Evolutionary conservation across 2,888 invertebrate genomes (phyloP).

Genomic region (Aphrophora alni): DNA sequence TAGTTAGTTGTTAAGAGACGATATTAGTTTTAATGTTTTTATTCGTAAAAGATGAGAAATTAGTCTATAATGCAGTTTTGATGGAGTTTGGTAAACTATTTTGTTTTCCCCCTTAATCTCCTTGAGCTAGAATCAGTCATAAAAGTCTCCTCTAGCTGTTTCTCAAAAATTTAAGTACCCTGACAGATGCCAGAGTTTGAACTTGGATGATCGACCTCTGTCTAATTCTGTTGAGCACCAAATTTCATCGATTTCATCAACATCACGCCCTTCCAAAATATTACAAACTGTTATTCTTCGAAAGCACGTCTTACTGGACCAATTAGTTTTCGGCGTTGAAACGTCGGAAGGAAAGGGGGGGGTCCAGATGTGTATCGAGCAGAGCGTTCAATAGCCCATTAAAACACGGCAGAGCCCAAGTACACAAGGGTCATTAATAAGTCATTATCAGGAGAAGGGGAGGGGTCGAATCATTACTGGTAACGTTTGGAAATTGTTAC

Average conservation of each 20-base stretch:
- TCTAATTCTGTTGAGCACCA: background rate
- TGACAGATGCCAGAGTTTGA: no score
- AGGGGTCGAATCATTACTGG: constrained; percentile 30
- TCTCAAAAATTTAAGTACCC: no score
- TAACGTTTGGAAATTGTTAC: constrained; percentile 33
- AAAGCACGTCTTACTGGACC: background rate
- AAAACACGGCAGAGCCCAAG: constrained; percentile 2
- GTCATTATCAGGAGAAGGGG: constrained; percentile 25
- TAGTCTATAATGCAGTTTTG: no score
- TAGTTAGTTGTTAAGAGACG: no score
- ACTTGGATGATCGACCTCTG: no score
- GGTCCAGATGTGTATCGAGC: background rate
- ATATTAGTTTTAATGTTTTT: no score
- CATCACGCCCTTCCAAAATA: background rate
- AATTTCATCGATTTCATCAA: background rate
- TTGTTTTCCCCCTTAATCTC: no score
- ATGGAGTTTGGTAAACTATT: no score
- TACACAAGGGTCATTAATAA: constrained; percentile 27
- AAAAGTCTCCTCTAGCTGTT: no score
- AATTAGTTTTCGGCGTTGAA: constrained; percentile 1
- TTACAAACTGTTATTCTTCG: no score
- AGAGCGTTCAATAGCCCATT: background rate
- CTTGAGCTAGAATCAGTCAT: no score
- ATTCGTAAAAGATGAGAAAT: no score
- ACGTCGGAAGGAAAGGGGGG: background rate